phyloP scores from a whole-genome alignment of 2,113 vertebrate genomes.

The Athene noctua region DNA sequence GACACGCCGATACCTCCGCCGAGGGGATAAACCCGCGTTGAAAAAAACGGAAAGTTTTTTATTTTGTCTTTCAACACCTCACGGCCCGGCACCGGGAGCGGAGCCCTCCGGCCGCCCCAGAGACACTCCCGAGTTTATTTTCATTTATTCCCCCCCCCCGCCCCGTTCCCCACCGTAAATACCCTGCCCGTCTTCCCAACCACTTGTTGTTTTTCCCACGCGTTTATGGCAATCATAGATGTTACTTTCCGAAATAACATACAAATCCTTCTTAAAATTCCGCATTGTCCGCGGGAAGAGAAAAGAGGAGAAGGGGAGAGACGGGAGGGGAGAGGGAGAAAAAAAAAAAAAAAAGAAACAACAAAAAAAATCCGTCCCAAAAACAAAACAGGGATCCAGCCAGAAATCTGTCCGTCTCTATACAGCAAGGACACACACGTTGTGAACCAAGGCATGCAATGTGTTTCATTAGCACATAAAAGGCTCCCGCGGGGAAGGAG shows the following conservation, averaged over 20 bases:
- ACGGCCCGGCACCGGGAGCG: too few relatives aligned
- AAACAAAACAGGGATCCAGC: slow-evolving; percentile 12
- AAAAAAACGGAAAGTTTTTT: not conserved
- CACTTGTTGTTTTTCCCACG: slow-evolving; percentile 63
- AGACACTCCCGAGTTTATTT: not conserved
- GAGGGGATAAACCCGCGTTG: not conserved
- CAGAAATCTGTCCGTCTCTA: slow-evolving; percentile 60
- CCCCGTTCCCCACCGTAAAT: not conserved
- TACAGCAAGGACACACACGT: slow-evolving; percentile 80
- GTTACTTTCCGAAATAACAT: not conserved
- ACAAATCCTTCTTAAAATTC: slow-evolving; percentile 74
- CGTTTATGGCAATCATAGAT: not conserved
- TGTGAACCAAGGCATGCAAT: slow-evolving; percentile 79
- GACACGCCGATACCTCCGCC: too few relatives aligned
- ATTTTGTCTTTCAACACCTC: not conserved
- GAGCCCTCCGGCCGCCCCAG: not conserved
- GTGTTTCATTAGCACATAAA: slow-evolving; percentile 92
- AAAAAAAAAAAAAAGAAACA: not conserved
- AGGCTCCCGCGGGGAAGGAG: slow-evolving; percentile 83
- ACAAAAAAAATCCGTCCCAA: not conserved
- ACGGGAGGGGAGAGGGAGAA: accelerated
- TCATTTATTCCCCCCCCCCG: not conserved
- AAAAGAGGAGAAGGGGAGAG: not conserved
- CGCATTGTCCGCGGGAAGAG: slow-evolving; percentile 70
- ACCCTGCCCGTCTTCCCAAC: not conserved